phyloP scores from a whole-genome alignment of 2,113 vertebrate species.

The Pterocles orientalis region DNA sequence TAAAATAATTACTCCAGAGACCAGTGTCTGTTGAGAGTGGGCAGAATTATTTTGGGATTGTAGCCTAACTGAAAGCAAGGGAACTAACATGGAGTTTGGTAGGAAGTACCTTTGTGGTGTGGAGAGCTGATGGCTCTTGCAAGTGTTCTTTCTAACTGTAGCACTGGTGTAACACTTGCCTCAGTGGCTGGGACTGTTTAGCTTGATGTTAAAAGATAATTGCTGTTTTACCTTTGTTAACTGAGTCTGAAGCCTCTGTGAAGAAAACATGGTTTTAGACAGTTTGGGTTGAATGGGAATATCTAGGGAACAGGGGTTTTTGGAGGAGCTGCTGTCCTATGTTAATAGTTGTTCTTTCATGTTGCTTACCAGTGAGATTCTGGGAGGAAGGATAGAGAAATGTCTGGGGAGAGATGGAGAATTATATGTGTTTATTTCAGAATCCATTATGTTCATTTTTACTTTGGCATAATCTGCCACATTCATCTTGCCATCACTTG shows the following conservation, averaged over 20 bases:
- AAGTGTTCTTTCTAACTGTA: not conserved
- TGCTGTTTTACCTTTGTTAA: not conserved
- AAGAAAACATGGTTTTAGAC: not conserved
- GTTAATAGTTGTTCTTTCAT: not conserved
- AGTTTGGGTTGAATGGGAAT: not conserved
- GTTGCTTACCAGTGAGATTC: not conserved
- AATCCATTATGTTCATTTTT: conserved; percentile 48
- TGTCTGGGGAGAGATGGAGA: conserved; percentile 27
- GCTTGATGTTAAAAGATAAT: not conserved
- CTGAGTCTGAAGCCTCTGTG: not conserved
- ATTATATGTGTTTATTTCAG: not conserved
- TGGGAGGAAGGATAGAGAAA: not conserved
- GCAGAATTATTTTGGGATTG: not conserved
- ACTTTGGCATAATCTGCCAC: conserved; percentile 46
- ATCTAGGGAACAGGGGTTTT: not conserved
- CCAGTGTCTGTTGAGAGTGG: not conserved
- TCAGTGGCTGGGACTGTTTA: not conserved
- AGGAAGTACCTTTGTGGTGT: not conserved
- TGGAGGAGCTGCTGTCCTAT: not conserved
- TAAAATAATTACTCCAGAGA: not conserved
- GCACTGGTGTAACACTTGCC: not conserved
- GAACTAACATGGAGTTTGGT: not conserved
- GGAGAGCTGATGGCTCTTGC: not conserved
- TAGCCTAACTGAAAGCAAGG: not conserved
- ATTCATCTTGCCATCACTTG: conserved; percentile 56